Evolutionary conservation across 2,888 invertebrate species (phyloP).

Genomic region (Phasia obesa): DNA sequence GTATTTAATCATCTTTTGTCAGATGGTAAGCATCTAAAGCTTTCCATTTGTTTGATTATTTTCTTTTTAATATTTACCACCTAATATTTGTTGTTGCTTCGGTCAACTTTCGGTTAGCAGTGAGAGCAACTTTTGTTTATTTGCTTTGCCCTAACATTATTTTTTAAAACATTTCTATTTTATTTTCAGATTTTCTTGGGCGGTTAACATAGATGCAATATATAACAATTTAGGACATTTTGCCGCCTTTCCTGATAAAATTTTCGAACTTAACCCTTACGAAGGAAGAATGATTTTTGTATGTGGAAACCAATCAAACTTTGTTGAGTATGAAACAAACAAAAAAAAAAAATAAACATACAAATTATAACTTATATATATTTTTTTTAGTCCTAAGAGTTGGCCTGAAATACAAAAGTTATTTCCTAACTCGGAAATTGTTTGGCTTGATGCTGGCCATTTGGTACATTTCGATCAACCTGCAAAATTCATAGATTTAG

Average conservation of each 20-base stretch:
- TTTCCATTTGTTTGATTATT: no score
- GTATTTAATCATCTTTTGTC: no score
- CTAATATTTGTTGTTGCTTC: no score
- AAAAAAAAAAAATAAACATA: neutral
- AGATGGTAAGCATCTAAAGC: no score
- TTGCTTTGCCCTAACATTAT: no score
- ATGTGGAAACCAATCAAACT: slow-evolving; percentile 92
- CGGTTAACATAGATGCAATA: slow-evolving; percentile 90
- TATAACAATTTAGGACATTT: slow-evolving; percentile 85
- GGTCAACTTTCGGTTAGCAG: no score
- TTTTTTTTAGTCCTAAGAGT: slow-evolving; percentile 82
- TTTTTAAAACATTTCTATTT: neutral
- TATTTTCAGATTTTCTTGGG: slow-evolving; percentile 84
- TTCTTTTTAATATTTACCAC: no score
- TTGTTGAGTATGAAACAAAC: slow-evolving; percentile 86
- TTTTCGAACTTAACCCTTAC: slow-evolving; percentile 67
- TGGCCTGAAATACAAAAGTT: slow-evolving; percentile 84
- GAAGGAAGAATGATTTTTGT: slow-evolving; percentile 87
- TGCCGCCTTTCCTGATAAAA: slow-evolving; percentile 59
- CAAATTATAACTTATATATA: neutral
- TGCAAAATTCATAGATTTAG: slow-evolving; percentile 81
- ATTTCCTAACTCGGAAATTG: slow-evolving; percentile 85
- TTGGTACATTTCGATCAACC: slow-evolving; percentile 97
- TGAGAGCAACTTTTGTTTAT: no score
- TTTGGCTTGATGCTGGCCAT: slow-evolving; percentile 90